Evolutionary conservation across 2,113 vertebrate genomes (phyloP).

Genomic region (Argyrosomus japonicus): DNA sequence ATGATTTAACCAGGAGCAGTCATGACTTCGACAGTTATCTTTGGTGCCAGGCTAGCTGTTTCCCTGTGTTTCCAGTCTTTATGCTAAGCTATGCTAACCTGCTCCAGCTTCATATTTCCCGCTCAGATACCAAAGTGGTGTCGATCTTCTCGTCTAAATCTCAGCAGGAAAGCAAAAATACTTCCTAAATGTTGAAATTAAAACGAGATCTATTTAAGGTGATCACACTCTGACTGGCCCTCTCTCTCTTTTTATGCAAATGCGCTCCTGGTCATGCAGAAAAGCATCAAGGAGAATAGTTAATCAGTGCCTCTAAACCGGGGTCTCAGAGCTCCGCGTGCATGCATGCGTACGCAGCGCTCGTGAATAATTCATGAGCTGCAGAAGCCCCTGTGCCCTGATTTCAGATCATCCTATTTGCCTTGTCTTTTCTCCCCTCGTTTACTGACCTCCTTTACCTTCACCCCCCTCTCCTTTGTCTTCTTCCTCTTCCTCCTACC

Average conservation of each 20-base stretch:
- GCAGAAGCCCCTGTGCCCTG: slow-evolving; percentile 54
- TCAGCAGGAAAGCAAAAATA: not conserved
- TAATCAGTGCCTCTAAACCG: slow-evolving; percentile 68
- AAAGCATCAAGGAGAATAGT: slow-evolving; percentile 75
- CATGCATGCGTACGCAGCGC: not conserved
- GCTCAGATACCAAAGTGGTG: no score
- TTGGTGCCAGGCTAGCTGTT: not conserved
- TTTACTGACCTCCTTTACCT: not conserved
- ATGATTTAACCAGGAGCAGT: no score
- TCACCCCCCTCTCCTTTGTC: not conserved
- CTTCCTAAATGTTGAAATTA: not conserved
- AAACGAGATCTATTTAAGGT: not conserved
- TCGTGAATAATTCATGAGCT: slow-evolving; percentile 66
- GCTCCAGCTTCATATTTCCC: not conserved
- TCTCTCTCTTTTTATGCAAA: slow-evolving; percentile 50
- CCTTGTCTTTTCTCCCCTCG: slow-evolving; percentile 4
- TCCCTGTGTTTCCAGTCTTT: no score
- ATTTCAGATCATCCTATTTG: slow-evolving; percentile 49
- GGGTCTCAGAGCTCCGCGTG: slow-evolving; percentile 24
- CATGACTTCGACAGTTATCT: no score
- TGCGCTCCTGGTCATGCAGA: slow-evolving; percentile 62
- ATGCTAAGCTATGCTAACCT: not conserved
- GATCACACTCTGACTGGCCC: not conserved
- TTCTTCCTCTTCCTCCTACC: slow-evolving; percentile 10
- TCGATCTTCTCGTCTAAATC: not conserved